phyloP scores from a whole-genome alignment of 2,113 vertebrate species.

The Aleadryas rufinucha region DNA sequence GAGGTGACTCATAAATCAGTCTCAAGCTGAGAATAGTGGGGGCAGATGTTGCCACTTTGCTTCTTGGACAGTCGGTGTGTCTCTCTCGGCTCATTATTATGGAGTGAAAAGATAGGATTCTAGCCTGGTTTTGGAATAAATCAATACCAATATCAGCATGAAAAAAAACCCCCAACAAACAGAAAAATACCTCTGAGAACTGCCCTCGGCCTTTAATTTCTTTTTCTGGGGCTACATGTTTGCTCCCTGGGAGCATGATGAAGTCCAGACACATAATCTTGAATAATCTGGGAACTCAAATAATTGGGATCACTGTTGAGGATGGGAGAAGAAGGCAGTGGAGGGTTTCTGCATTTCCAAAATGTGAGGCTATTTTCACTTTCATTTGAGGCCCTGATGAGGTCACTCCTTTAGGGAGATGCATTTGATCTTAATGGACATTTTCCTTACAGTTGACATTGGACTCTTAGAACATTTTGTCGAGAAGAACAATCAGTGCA shows the following conservation, averaged over 20 bases:
- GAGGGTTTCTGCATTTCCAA: neutral
- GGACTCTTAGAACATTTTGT: neutral
- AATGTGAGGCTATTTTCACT: neutral
- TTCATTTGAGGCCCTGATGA: neutral
- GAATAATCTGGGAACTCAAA: neutral
- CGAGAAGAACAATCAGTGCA: neutral
- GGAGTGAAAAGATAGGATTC: neutral
- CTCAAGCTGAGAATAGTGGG: neutral
- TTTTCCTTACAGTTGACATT: neutral
- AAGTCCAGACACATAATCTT: neutral
- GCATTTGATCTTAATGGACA: neutral
- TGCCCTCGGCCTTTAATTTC: neutral
- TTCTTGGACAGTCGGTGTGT: neutral
- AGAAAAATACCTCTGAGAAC: neutral
- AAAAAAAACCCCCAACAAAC: neutral
- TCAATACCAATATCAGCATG: neutral
- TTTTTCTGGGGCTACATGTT: neutral
- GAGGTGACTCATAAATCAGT: constrained; percentile 18
- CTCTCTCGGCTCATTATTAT: neutral
- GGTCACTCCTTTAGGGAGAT: neutral
- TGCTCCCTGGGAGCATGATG: neutral
- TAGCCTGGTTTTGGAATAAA: neutral
- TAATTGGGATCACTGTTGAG: neutral
- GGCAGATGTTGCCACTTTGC: neutral
- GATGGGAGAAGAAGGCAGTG: neutral